Conservation (phyloP, 1,140 invertebrate genomes). For the Brachystomella parvula region DNA sequence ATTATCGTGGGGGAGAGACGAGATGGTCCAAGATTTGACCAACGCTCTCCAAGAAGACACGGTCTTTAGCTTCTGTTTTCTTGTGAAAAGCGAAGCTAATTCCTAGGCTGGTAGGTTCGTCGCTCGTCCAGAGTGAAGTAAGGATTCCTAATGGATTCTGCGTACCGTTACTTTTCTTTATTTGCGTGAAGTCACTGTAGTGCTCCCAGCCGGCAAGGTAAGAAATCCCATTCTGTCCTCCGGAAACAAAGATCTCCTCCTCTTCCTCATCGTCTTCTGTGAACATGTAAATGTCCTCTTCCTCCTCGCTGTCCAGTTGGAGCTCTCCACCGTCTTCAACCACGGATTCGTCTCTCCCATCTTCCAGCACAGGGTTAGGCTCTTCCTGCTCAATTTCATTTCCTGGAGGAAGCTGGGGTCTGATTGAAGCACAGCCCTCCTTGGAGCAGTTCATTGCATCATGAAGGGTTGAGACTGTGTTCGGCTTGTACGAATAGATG, state of each 20-base stretch:
- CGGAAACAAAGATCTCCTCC: too few relatives aligned
- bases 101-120: neutral
- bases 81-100: neutral
- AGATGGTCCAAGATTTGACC: too few relatives aligned
- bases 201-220: neutral
- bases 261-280: neutral
- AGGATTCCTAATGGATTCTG: neutral
- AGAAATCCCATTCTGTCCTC: neutral
- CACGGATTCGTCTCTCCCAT: neutral
- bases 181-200: neutral
- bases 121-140: neutral
- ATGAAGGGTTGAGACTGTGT: neutral
- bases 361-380: too few relatives aligned
- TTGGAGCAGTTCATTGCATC: neutral
- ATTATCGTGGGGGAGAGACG: too few relatives aligned
- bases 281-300: neutral
- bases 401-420: neutral
- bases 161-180: neutral
- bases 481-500: neutral
- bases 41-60: neutral
- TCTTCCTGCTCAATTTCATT: too few relatives aligned
- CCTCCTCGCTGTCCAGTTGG: neutral
- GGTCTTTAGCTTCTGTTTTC: neutral
- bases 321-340: too few relatives aligned
- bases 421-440: neutral